Evolutionary conservation across 2,797 vertebrate species (phyloP).

Genomic region (Artibeus lituratus): DNA sequence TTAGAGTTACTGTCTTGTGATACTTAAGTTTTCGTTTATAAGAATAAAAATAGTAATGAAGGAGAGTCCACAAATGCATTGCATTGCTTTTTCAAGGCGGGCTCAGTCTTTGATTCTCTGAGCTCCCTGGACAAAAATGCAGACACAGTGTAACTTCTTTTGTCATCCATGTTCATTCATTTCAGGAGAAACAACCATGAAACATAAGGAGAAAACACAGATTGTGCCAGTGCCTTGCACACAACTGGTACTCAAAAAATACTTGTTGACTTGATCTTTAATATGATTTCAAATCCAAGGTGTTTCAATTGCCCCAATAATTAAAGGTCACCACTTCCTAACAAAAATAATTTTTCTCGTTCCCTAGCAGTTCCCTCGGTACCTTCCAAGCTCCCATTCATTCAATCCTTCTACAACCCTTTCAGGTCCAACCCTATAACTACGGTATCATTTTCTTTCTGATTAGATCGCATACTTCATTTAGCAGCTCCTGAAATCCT

Average conservation of each 20-base stretch:
- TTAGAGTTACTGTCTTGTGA: constrained; percentile 37
- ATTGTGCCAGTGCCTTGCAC: neutral
- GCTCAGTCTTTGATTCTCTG: neutral
- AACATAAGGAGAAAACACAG: neutral
- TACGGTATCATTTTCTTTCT: neutral
- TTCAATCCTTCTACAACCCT: neutral
- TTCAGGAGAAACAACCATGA: neutral
- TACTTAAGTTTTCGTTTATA: constrained; percentile 57
- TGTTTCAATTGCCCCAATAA: neutral
- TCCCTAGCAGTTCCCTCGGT: neutral
- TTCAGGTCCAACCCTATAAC: neutral
- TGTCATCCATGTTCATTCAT: neutral
- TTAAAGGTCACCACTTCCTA: neutral
- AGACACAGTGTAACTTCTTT: neutral
- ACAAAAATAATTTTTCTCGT: neutral
- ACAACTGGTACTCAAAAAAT: neutral
- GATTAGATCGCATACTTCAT: neutral
- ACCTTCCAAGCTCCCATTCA: neutral
- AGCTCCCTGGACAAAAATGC: neutral
- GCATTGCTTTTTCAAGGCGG: neutral
- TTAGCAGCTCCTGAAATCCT: constrained; percentile 11
- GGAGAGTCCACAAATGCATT: neutral
- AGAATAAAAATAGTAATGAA: constrained; percentile 55
- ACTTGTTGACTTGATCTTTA: neutral
- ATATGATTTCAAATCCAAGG: neutral